Conservation (phyloP, 2,797 vertebrate genomes). For the Rhinichthys osculus region DNA sequence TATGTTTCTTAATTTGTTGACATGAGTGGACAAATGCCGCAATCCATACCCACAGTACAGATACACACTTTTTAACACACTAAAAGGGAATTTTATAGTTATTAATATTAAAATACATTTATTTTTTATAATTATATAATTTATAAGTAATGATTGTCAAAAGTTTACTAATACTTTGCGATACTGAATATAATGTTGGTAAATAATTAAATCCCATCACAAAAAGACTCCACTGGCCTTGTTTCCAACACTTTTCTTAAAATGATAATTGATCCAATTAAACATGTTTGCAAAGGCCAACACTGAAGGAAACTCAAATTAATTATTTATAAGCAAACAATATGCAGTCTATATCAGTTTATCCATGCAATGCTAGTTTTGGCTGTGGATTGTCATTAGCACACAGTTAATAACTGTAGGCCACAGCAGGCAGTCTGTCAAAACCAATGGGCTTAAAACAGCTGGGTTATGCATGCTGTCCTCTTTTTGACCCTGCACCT, state of each 20-base stretch:
- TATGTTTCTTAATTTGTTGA: slow-evolving; percentile 34
- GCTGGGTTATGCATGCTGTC: slow-evolving; percentile 60
- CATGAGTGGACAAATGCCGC: neutral
- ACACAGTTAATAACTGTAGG: slow-evolving; percentile 60
- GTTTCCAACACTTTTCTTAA: neutral
- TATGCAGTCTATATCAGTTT: slow-evolving; percentile 17
- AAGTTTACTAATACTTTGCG: neutral
- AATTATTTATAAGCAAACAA: slow-evolving; percentile 41
- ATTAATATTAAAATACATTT: neutral
- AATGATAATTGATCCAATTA: neutral
- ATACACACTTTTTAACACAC: neutral
- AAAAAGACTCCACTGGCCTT: neutral
- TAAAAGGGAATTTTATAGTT: neutral
- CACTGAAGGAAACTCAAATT: slow-evolving; percentile 37
- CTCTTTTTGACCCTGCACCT: slow-evolving; percentile 58
- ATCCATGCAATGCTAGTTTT: slow-evolving; percentile 33
- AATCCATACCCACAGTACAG: neutral
- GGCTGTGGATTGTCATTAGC: slow-evolving; percentile 60
- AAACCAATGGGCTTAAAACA: slow-evolving; percentile 62
- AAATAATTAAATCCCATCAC: neutral
- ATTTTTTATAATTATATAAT: neutral
- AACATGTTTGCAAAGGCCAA: neutral
- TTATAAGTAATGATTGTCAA: neutral
- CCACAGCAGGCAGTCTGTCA: slow-evolving; percentile 57
- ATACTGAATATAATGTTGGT: slow-evolving; percentile 11